These are phyloP conservation scores for Harlomillsia oculata DNA, from an alignment of 1,140 invertebrate genomes.

Conservation along the genomic window DNA sequence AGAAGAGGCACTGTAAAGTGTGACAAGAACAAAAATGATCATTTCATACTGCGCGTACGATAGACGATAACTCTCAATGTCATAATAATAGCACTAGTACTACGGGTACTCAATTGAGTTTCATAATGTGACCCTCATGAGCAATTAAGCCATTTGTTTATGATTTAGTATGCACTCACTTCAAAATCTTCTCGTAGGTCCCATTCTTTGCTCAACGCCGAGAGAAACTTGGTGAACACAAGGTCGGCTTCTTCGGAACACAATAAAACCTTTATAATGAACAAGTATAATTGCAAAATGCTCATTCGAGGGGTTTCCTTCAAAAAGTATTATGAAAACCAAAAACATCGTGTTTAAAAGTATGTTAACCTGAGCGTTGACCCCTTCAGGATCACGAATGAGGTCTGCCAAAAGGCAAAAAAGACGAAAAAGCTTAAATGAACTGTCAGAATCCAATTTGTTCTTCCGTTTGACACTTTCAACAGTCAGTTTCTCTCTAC, in stretches of 20 bases:
- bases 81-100: no score
- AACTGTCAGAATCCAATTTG: constrained; percentile 52
- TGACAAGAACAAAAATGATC: background rate
- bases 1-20: constrained; percentile 30
- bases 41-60: background rate
- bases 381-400: constrained; percentile 37
- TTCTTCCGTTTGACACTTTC: constrained; percentile 49
- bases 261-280: constrained; percentile 36
- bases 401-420: constrained; percentile 66
- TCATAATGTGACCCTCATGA: no score
- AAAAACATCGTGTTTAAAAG: background rate
- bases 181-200: constrained; percentile 31
- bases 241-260: constrained; percentile 40
- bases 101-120: no score
- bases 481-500: constrained; percentile 44
- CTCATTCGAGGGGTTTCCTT: no score
- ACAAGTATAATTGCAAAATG: background rate
- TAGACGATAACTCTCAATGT: no score
- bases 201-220: constrained; percentile 36
- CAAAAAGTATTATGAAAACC: background rate
- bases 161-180: no score
- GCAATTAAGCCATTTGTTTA: no score
- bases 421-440: constrained; percentile 65
- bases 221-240: constrained; percentile 38
- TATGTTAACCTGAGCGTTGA: constrained; percentile 31